These are phyloP conservation scores for Quadriops clusia DNA, from an alignment of 2,888 invertebrate species.

Conservation along the genomic window DNA sequence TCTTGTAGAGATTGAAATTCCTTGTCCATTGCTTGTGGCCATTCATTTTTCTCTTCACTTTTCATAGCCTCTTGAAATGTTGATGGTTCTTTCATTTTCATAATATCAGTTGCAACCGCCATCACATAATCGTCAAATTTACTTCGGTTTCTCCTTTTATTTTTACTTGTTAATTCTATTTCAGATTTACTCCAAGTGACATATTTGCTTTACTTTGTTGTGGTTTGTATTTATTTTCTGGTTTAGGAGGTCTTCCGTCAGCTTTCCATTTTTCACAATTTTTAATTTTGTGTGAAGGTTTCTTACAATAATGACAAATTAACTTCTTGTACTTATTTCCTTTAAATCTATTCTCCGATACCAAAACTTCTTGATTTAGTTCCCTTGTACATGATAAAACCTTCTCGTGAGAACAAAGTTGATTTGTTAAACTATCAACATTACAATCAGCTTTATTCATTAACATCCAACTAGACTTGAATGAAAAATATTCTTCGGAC, in stretches of 20 bases:
- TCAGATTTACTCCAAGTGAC: no score
- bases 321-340: background rate
- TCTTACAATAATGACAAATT: background rate
- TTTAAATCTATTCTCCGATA: no score
- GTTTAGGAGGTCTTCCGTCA: constrained; percentile 2
- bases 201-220: no score
- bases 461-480: constrained; percentile 13
- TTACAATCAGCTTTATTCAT: constrained; percentile 9
- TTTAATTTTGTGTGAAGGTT: background rate
- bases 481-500: constrained; percentile 11
- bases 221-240: constrained; percentile 5
- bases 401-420: background rate
- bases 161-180: no score
- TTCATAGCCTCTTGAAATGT: no score
- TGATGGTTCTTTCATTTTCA: no score
- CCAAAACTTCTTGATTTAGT: background rate
- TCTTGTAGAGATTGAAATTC: background rate
- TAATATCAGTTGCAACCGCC: no score
- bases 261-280: constrained; percentile 1
- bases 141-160: no score
- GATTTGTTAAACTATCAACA: constrained; percentile 12
- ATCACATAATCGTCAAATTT: no score
- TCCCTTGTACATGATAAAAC: constrained; percentile 3
- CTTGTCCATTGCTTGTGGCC: background rate
- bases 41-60: background rate